phyloP scores from a whole-genome alignment of 1,140 invertebrate species.

The Anastrepha obliqua region DNA sequence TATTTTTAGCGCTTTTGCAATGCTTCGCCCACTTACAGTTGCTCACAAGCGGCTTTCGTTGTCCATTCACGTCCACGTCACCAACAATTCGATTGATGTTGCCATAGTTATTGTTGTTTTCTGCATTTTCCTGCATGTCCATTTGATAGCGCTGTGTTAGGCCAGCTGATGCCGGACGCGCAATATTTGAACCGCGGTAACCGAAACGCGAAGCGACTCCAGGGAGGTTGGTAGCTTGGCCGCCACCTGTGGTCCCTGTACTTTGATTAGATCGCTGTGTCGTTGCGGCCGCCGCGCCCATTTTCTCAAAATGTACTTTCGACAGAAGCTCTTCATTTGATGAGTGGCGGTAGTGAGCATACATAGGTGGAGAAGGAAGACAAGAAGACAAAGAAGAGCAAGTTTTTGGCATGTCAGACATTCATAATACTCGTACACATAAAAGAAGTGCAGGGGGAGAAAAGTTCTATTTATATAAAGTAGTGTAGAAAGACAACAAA shows the following conservation, averaged over 20 bases:
- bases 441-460: no score
- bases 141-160: slow-evolving; percentile 56
- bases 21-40: slow-evolving; percentile 65
- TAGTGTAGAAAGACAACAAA: background rate
- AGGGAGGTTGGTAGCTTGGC: slow-evolving; percentile 31
- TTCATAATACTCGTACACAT: background rate
- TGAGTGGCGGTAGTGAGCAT: background rate
- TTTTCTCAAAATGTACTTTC: slow-evolving; percentile 70
- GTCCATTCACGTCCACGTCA: slow-evolving; percentile 25
- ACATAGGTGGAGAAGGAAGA: background rate
- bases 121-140: slow-evolving; percentile 59
- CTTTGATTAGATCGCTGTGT: slow-evolving; percentile 52
- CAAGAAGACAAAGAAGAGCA: slow-evolving; percentile 36
- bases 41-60: slow-evolving; percentile 62
- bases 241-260: background rate
- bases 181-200: slow-evolving; percentile 65
- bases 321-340: slow-evolving; percentile 46
- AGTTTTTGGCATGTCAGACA: slow-evolving; percentile 39
- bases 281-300: slow-evolving; percentile 63
- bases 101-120: slow-evolving; percentile 59
- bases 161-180: slow-evolving; percentile 67
- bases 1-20: background rate
- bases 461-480: background rate
- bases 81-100: slow-evolving; percentile 53
- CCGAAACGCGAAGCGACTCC: slow-evolving; percentile 69